phyloP scores from a whole-genome alignment of 2,888 invertebrate genomes.

The Drosophila melanosoma region DNA sequence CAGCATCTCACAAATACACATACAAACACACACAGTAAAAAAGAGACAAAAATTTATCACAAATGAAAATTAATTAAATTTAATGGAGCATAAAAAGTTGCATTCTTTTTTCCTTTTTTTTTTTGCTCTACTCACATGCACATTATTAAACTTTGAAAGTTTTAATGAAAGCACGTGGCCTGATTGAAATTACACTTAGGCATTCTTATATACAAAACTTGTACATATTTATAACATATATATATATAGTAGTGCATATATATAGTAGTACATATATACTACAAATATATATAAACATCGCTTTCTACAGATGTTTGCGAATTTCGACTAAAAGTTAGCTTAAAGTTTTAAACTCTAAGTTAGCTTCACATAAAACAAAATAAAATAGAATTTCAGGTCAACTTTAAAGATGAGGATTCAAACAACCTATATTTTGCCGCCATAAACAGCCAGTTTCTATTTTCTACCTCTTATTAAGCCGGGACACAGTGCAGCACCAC shows the following conservation, averaged over 20 bases:
- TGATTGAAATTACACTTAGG: conserved; percentile 11
- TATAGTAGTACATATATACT: background rate
- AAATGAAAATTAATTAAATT: conserved; percentile 77
- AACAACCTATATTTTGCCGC: background rate
- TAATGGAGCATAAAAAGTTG: conserved; percentile 72
- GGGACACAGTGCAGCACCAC: background rate
- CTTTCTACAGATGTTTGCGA: background rate
- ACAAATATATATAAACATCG: background rate
- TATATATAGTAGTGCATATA: background rate
- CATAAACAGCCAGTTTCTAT: background rate
- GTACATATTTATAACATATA: background rate
- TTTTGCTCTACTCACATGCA: conserved; percentile 9
- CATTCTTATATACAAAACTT: background rate
- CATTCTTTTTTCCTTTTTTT: conserved; percentile 18
- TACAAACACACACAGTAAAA: conserved; percentile 1
- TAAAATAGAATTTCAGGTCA: background rate
- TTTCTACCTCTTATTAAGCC: conserved; percentile 1
- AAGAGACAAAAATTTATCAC: conserved; percentile 59
- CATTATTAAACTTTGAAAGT: conserved; percentile 9
- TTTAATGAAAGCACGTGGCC: conserved; percentile 19
- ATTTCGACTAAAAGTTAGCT: background rate
- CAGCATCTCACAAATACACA: conserved; percentile 43
- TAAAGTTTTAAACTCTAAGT: background rate
- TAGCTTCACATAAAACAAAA: background rate
- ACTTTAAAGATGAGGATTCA: background rate